Evolutionary conservation across 2,113 vertebrate species (phyloP), one percentile per base, ranked within the genome.

Genomic region (Thunnus maccoyii): DNA sequence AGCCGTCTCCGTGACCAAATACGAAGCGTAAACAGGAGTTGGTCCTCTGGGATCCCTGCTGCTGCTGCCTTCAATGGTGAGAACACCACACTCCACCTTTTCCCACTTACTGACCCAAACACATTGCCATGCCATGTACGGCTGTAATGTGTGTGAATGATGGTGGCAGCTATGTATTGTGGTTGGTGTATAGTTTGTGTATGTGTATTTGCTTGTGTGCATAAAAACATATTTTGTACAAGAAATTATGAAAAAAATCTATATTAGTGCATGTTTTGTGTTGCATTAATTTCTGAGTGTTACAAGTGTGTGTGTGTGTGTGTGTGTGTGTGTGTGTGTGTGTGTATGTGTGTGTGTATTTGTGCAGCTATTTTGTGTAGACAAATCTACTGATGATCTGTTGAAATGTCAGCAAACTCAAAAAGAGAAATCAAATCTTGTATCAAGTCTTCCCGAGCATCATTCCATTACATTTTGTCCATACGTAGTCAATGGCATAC

Each of bases 21-120:
- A 17, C 72, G 14, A 76, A 63, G 71, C 56, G 78, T 62, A 52
- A 78, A 76, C 66, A 57, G 46, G 4, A 81, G 65, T 50, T 20
- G 4, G 68, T 72, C 82, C 44, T 12, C 62, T 65, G 74, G 85
- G 76, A 89, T 71, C 66, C 22, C 51, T 65, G 78, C 78, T 60
- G 68, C 62, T 44, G 70, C 69, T 57, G 69, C 55, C 66, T 88
- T 87, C 75, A 89, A 77, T 82, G 78, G 76, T 81, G 85, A 88
- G 85, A 91, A 85, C 32, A 17, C 17, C 72, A 74, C 68, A 81
- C 50, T 76, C 76, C 60, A 76, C 30, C 50, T 83, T 75, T 88
- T 88, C 86, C 82, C 87, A 89, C 65, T 78, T 83, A 63, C 78
- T 78, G 65, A 86, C 72, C 46, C 63, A 64, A 55, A 80, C 75